Evolutionary conservation across 2,797 vertebrate species (phyloP), one percentile per base, ranked within the genome.

Genomic region (Rhincodon typus): DNA sequence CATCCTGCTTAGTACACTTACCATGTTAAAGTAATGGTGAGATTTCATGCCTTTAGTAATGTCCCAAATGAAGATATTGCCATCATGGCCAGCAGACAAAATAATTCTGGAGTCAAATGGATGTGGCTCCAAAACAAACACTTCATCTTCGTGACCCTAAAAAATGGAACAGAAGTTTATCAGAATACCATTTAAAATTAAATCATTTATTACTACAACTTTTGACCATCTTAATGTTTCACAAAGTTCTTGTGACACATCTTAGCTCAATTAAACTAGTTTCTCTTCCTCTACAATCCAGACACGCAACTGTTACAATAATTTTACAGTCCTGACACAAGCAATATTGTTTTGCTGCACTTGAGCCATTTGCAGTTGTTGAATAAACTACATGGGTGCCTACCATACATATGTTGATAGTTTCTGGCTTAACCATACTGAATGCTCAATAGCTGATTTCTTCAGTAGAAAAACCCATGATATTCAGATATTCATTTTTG

Each of bases 1-100:
- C 30, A 27, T 50, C 46, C 38, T 50, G 27, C 17, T 57, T 77
- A 19, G 42, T 34, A 17, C 30, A 70, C 96, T 98, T 97, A 99
- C 99, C 99, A 99, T 99, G 97, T 99, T 99, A 96, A 99, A 99
- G 96, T 99, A 99, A 98, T 99, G 99, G 94, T 99, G 98, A 96
- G 99, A 99, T 97, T 99, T 99, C 94, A 97, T 97, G 96, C 99
- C 99, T 97, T 98, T 99, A 96, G 98, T 98, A 96, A 99, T 97
- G 96, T 99, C 99, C 99, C 99, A 99, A 96, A 99, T 97, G 97
- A 98, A 99, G 97, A 99, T 99, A 97, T 99, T 99, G 95, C 99
- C 99, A 96, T 99, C 99, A 0, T 99, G 99, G 90, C 99, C 99
- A 0, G 99, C 99, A 0, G 99, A 99, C 46, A 99, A 98, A 96